phyloP scores from a whole-genome alignment of 2,888 invertebrate species.

The Pyralis farinalis region DNA sequence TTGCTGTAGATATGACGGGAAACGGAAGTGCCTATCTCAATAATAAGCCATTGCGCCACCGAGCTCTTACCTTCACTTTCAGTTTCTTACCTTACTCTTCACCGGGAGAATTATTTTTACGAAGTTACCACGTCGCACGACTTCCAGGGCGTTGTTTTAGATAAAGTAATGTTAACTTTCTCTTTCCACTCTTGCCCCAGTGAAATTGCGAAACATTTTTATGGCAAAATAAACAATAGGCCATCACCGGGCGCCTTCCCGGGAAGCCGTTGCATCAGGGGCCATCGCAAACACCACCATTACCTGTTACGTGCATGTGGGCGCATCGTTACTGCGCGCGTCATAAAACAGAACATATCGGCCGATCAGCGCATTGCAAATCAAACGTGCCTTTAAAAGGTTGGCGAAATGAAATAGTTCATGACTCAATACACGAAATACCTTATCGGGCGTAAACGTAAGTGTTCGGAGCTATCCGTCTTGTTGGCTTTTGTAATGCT shows the following conservation, averaged over 20 bases:
- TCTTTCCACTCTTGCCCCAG: no score
- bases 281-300: background rate
- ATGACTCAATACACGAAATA: slow-evolving; percentile 11
- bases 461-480: slow-evolving; percentile 4
- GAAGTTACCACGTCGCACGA: no score
- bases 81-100: no score
- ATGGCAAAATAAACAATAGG: background rate
- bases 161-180: no score
- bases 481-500: slow-evolving; percentile 5
- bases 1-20: no score
- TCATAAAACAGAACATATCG: slow-evolving; percentile 5
- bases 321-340: background rate
- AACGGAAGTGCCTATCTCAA: no score
- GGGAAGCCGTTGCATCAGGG: background rate
- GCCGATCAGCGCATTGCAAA: slow-evolving; percentile 1
- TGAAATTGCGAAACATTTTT: no score
- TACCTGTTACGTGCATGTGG: background rate
- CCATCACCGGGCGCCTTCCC: background rate
- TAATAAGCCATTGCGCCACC: no score
- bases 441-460: slow-evolving; percentile 6
- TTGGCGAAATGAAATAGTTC: slow-evolving; percentile 10
- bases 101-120: no score
- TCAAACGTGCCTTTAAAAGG: slow-evolving; percentile 3
- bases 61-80: no score
- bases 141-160: no score